phyloP scores from a whole-genome alignment of 2,888 invertebrate genomes.

The Lasioglossum oenotherae region DNA sequence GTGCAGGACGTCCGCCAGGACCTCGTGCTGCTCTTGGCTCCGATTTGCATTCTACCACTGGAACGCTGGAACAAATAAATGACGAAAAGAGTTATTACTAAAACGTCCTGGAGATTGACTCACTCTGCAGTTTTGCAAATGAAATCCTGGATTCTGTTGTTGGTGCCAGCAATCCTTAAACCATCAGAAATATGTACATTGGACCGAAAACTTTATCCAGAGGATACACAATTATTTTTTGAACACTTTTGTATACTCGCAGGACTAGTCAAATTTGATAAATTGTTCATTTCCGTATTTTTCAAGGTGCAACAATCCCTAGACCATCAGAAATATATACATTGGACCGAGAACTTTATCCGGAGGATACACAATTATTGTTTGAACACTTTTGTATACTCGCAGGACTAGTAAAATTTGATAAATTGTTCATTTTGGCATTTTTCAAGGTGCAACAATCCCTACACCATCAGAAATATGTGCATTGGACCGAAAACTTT shows the following conservation, averaged over 20 bases:
- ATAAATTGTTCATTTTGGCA: too few species aligned
- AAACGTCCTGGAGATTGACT: background rate
- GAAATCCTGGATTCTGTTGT: background rate
- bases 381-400: background rate
- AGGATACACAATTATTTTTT: background rate
- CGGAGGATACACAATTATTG: background rate
- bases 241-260: background rate
- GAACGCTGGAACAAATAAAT: constrained; percentile 67
- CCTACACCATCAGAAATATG: too few species aligned
- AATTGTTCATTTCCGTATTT: too few species aligned
- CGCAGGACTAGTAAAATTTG: too few species aligned
- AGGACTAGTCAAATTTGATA: too few species aligned
- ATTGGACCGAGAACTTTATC: too few species aligned
- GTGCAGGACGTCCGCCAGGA: constrained; percentile 87
- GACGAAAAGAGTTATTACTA: background rate
- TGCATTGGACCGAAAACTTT: too few species aligned
- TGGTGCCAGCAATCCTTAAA: background rate
- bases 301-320: too few species aligned
- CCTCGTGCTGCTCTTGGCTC: constrained; percentile 79
- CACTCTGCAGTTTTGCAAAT: background rate
- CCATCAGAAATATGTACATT: background rate
- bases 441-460: too few species aligned
- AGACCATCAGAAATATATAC: too few species aligned
- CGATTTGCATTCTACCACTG: constrained; percentile 77
- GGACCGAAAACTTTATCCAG: background rate